Evolutionary conservation across 2,797 vertebrate genomes (phyloP).

Genomic region (Sylvilagus floridanus): DNA sequence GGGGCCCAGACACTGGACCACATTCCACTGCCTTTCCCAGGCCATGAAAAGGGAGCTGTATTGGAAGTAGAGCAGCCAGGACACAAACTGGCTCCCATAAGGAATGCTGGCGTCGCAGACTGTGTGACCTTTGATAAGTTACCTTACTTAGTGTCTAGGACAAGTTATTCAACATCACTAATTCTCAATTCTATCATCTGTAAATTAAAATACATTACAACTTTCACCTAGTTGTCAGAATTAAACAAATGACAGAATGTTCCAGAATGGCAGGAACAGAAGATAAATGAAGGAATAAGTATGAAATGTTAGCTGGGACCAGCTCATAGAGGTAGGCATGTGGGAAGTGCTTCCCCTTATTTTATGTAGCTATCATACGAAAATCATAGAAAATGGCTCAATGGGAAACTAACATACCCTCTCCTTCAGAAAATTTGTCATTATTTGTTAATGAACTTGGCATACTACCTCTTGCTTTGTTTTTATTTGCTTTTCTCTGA

Average conservation of each 20-base stretch:
- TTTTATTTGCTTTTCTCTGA: slow-evolving; percentile 52
- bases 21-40: too few species aligned
- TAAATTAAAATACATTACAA: slow-evolving; percentile 42
- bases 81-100: too few species aligned
- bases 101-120: not conserved
- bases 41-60: too few species aligned
- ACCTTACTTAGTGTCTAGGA: slow-evolving; percentile 21
- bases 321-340: not conserved
- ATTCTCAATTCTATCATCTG: not conserved
- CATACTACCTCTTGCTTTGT: slow-evolving; percentile 13
- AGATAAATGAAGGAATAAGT: not conserved
- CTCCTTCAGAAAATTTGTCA: not conserved
- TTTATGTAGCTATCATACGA: not conserved
- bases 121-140: not conserved
- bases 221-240: not conserved
- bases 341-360: not conserved
- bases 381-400: slow-evolving; percentile 22
- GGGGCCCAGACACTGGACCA: not conserved
- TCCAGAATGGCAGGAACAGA: not conserved
- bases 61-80: too few species aligned
- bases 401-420: not conserved
- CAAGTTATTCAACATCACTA: not conserved
- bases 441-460: slow-evolving; percentile 9
- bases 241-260: not conserved
- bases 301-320: not conserved